These are phyloP conservation scores for Drosophila rubida DNA, from an alignment of 2,888 invertebrate genomes.

Conservation along the genomic window DNA sequence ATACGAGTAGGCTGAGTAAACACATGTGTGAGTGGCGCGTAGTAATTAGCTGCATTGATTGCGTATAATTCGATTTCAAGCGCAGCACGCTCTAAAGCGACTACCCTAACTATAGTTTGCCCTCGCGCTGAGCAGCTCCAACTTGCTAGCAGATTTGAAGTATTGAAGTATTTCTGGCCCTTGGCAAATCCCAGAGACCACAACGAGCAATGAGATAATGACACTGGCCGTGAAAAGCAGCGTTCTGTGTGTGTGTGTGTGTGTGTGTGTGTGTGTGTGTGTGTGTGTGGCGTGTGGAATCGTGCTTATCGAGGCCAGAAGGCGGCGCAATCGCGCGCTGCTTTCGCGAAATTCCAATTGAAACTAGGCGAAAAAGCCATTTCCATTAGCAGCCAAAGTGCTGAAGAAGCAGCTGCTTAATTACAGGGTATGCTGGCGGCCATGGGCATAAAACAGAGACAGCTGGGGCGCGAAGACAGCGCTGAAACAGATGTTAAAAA, in stretches of 20 bases:
- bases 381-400: too few species aligned
- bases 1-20: neutral
- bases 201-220: slow-evolving; percentile 8
- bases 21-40: slow-evolving; percentile 1
- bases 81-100: slow-evolving; percentile 29
- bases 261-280: too few species aligned
- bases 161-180: too few species aligned
- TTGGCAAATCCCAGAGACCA: slow-evolving; percentile 27
- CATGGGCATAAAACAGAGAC: neutral
- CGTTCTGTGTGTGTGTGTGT: too few species aligned
- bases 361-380: slow-evolving; percentile 21
- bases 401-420: neutral
- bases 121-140: too few species aligned
- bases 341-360: slow-evolving; percentile 27
- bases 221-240: slow-evolving; percentile 32
- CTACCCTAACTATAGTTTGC: neutral
- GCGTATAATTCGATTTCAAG: slow-evolving; percentile 32
- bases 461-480: too few species aligned
- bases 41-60: slow-evolving; percentile 38
- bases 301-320: slow-evolving; percentile 26
- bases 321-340: slow-evolving; percentile 20
- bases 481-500: slow-evolving; percentile 14
- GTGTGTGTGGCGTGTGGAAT: too few species aligned
- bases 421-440: slow-evolving; percentile 17
- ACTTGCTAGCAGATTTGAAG: too few species aligned